Base-by-base conservation (phyloP, 2,888 invertebrate genomes). In the Drosophila rellima region DNA sequence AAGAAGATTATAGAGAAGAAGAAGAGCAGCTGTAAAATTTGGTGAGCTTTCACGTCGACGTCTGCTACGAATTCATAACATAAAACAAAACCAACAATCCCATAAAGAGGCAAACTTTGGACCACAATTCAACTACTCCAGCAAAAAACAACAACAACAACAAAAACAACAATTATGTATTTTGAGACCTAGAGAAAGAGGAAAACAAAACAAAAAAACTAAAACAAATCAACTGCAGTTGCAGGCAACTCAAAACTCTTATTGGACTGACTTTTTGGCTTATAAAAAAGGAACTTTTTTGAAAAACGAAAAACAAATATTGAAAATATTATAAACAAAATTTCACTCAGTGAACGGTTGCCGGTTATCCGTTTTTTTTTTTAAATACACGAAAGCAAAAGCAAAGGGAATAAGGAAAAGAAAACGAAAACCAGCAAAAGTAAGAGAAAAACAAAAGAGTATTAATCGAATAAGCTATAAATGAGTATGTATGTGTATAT, bases 211-310 rank as follows among this genome's bases (percentile, higher is more conserved):
- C 69, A 61, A 61, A 70, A 60, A 66, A 66, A 78, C 48, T 56
- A 66, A 78, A 88, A 88, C 90, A 79, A 90, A 82, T 88, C 90
- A 89, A 80, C 84, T 88, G 87, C 91, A 91, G 88, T 91, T 90
- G 90, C 82, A 86, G 90, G 82, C 88, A 91, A 90, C 89, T 87
- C 87, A 81, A 88, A 87, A 90, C 77, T 79, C 84, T 90, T 90
- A 87, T 87, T 87, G 86, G 86, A 87, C 86, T 87, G 86, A 87
- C 88, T 86, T 87, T 85, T 87, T 89, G 90, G 89, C 89, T 89
- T 89, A 89, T 62, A 78, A 88, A 86, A 82, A 88, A 89, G 73
- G 65, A 60, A 77, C 85, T 65, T 83, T 90, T 90, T 84, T 85
- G 64, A 67, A 83, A 83, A 61, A 60, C 61, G 65, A 55, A 73